phyloP scores from a whole-genome alignment of 2,797 vertebrate species.

The Argya squamiceps region DNA sequence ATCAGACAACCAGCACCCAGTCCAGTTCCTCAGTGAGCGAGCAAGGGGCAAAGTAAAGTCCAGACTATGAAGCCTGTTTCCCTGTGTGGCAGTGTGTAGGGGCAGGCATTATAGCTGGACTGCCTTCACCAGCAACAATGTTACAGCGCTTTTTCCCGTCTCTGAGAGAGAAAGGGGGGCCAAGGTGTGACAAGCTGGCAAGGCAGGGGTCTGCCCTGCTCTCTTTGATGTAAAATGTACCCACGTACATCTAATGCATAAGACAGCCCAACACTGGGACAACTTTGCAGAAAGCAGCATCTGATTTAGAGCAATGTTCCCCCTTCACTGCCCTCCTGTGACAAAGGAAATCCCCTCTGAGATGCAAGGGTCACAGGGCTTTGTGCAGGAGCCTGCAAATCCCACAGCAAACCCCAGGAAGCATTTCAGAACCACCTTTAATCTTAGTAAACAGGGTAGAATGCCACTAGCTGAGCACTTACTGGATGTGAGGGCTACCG shows the following conservation, averaged over 20 bases:
- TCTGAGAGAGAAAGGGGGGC: neutral
- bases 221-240: neutral
- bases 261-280: neutral
- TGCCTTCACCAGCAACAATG: neutral
- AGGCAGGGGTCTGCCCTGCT: neutral
- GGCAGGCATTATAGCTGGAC: rapidly evolving
- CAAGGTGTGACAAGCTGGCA: neutral
- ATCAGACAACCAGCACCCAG: neutral
- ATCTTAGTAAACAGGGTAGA: neutral
- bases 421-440: neutral
- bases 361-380: neutral
- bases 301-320: neutral
- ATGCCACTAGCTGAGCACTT: neutral
- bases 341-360: neutral
- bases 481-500: neutral
- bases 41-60: rapidly evolving
- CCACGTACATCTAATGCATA: neutral
- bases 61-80: neutral
- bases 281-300: neutral
- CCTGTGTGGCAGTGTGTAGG: neutral
- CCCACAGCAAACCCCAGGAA: neutral
- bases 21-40: neutral
- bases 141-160: rapidly evolving
- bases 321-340: neutral
- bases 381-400: neutral